Evolutionary conservation across 1,140 invertebrate genomes (phyloP).

Genomic region (Liolophura sinensis): DNA sequence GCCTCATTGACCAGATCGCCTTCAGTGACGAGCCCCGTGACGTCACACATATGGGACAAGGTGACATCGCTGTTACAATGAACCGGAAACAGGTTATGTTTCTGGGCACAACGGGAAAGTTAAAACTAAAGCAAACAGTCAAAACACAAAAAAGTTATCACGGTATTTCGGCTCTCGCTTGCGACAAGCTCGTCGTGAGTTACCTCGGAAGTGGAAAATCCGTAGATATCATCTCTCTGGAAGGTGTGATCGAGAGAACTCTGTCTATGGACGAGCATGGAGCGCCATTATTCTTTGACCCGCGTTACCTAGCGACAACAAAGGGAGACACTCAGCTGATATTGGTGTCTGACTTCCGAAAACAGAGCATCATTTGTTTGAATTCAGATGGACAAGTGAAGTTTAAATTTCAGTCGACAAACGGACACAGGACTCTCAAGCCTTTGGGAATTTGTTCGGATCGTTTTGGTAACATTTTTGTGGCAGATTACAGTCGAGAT

Average conservation of each 20-base stretch:
- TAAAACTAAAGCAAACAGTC: constrained; percentile 32
- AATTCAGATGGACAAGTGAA: constrained; percentile 25
- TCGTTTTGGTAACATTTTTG: constrained; percentile 43
- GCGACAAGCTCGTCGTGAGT: constrained; percentile 31
- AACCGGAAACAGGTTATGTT: constrained; percentile 39
- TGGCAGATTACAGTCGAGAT: constrained; percentile 46
- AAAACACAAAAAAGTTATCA: constrained; percentile 46
- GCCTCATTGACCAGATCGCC: constrained; percentile 45
- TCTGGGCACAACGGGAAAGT: constrained; percentile 28
- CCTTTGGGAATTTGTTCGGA: constrained; percentile 46
- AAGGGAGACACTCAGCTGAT: constrained; percentile 27
- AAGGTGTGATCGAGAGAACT: constrained; percentile 33
- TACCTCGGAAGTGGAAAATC: constrained; percentile 28
- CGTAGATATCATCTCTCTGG: constrained; percentile 36
- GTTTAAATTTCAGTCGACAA: constrained; percentile 33
- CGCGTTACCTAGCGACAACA: constrained; percentile 35
- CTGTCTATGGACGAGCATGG: constrained; percentile 21
- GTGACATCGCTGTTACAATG: constrained; percentile 43
- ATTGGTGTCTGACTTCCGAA: constrained; percentile 35
- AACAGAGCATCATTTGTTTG: constrained; percentile 32
- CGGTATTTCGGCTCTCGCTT: constrained; percentile 31
- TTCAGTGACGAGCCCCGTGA: constrained; percentile 47
- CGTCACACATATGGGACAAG: constrained; percentile 34
- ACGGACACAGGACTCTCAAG: constrained; percentile 28
- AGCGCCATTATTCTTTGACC: constrained; percentile 28